A percentile compares a stretch with the other conserved stretches of the same genome.
phyloP scores from a whole-genome alignment of 2,113 vertebrate genomes.

The Rallus limicola region DNA sequence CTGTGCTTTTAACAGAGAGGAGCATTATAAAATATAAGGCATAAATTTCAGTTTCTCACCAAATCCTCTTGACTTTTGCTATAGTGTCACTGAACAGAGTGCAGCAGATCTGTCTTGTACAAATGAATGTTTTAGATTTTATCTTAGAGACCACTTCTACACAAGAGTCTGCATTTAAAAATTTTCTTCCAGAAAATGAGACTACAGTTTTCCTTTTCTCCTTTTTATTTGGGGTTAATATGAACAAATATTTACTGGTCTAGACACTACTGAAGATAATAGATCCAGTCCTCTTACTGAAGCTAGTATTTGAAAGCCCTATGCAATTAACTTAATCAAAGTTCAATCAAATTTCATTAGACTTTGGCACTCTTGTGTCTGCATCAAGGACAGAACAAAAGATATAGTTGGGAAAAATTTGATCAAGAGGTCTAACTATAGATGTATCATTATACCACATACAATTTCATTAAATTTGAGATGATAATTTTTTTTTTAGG shows the following conservation, averaged over 20 bases:
- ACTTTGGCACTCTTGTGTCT: background rate
- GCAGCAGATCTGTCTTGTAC: background rate
- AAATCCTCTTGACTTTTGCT: background rate
- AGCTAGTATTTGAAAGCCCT: background rate
- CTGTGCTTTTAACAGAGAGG: background rate
- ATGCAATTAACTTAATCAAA: slow-evolving; percentile 31
- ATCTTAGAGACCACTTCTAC: background rate
- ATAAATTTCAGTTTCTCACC: background rate
- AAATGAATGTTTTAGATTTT: background rate
- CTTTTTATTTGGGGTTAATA: background rate
- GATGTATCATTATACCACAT: background rate
- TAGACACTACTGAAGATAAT: background rate
- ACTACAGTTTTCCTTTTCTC: background rate
- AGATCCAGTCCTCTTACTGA: background rate
- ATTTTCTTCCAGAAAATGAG: background rate
- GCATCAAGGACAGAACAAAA: background rate
- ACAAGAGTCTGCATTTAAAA: background rate
- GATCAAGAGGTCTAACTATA: background rate
- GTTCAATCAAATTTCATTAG: slow-evolving; percentile 30
- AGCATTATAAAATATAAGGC: background rate
- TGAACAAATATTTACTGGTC: background rate
- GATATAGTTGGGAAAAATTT: background rate
- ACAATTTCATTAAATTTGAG: background rate
- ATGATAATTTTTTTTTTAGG: background rate
- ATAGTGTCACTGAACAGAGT: background rate